A percentile compares a stretch with the other conserved stretches of the same genome.
These are phyloP conservation scores for Drosophila lutescens DNA, from an alignment of 2,888 invertebrate species.

Conservation along the genomic window DNA sequence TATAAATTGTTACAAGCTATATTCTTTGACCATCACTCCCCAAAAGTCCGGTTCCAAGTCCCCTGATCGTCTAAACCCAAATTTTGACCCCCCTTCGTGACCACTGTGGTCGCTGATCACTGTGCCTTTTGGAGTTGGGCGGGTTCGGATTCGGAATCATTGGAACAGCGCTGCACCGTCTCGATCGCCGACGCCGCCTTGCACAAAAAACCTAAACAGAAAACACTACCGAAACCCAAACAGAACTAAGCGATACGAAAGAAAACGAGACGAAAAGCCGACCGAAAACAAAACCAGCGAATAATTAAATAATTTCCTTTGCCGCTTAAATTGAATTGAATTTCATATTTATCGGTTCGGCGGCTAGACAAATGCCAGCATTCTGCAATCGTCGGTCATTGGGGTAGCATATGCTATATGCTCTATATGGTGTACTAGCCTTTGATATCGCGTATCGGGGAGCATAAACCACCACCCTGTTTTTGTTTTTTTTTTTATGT, in stretches of 20 bases:
- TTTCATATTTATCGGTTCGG: constrained; percentile 77
- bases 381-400: constrained; percentile 74
- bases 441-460: not conserved
- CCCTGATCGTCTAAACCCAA: not conserved
- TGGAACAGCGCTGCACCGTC: constrained; percentile 21
- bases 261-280: constrained; percentile 7
- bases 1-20: no score
- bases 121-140: constrained; percentile 13
- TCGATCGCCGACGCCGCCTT: constrained; percentile 25
- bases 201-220: constrained; percentile 12
- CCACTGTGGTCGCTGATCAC: constrained; percentile 17
- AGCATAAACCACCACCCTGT: not conserved
- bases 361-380: constrained; percentile 74
- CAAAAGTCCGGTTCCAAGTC: no score
- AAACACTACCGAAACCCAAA: not conserved
- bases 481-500: no score
- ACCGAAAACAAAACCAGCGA: constrained; percentile 32
- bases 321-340: constrained; percentile 62
- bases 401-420: constrained; percentile 14
- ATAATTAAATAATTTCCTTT: constrained; percentile 50
- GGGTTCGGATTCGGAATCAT: not conserved
- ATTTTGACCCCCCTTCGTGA: not conserved
- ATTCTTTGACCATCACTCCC: no score
- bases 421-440: not conserved
- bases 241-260: constrained; percentile 10